Percentiles rank a stretch among this genome's conserved stretches.
phyloP scores from a whole-genome alignment of 1,140 invertebrate genomes.

The Apis florea region DNA sequence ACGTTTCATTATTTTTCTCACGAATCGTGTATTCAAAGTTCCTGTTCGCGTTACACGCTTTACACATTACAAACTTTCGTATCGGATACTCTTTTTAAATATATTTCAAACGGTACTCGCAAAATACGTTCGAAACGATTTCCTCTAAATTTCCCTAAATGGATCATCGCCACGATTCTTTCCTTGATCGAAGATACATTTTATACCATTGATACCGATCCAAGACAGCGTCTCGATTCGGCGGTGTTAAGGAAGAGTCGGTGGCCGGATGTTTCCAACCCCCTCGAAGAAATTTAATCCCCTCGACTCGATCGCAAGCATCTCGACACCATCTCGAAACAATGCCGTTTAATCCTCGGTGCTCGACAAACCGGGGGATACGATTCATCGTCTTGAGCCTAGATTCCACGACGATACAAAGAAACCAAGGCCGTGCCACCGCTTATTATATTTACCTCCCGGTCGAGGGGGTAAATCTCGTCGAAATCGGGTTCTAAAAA shows the following conservation, averaged over 20 bases:
- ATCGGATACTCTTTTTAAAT: too few species aligned
- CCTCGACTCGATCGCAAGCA: neutral
- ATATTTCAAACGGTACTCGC: too few species aligned
- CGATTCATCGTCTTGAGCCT: constrained; percentile 20
- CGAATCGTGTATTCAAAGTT: neutral
- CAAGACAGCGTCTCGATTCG: too few species aligned
- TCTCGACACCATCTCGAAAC: constrained; percentile 24
- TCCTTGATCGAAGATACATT: too few species aligned
- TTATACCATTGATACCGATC: too few species aligned
- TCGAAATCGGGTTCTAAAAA: neutral
- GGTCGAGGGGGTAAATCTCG: constrained; percentile 25
- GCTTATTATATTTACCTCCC: too few species aligned
- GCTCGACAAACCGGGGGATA: neutral
- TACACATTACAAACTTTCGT: too few species aligned
- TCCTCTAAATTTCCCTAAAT: too few species aligned
- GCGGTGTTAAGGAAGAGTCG: neutral
- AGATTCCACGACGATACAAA: constrained; percentile 22
- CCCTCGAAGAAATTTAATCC: constrained; percentile 18
- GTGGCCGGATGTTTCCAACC: neutral
- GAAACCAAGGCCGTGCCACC: constrained; percentile 16
- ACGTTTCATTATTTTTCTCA: neutral
- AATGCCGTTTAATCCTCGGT: constrained; percentile 17
- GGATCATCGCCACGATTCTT: too few species aligned
- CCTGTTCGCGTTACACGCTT: too few species aligned
- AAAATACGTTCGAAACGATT: too few species aligned